Base-by-base conservation (phyloP, 2,888 invertebrate genomes). In the Rhagophthalmus giganteus region DNA sequence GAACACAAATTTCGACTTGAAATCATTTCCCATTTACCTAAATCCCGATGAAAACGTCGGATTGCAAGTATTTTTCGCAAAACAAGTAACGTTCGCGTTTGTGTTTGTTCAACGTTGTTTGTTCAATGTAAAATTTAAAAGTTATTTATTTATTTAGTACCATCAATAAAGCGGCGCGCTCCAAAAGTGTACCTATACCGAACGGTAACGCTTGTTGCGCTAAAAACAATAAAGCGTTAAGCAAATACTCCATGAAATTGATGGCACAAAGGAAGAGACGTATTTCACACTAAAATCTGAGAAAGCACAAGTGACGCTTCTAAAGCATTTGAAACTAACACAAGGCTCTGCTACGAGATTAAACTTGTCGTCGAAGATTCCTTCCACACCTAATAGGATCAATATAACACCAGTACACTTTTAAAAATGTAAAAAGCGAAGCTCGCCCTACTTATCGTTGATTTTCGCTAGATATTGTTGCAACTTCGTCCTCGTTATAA, bases 321-420 rank as follows among this genome's bases (percentile, higher is more conserved):
- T 25, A 28, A 26, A 41, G 48, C 34, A 41, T 48, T 44, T 26
- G 45, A 41, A 51, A 51, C 51, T 45, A 51, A 45, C 45, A 40
- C 39, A 51, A 45, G 46, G 40, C 47, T 52, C 45, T 31, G 42
- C 50, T 48, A 37, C 46, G 39, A 55, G 58, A 58, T 58, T 58
- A 58, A 58, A 58, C 49, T 54, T 58, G 58, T 58, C 58, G 55
- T 58, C 58, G 54, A 50, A 38, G 58, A 55, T 47, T 47, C 42
- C 42, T 41, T 34, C 41, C 54, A 45, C 48, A 47, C 44, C 54
- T 58, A 58, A 55, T 58, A 50, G 55, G 55, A 58, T 58, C 58
- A 58, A 58, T 58, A 58, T 55, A 55, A 51, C 55, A 54, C 51
- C 46, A 39, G 38, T 54, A 54, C 53, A 48, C 53, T 54, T 47